Percentiles rank a stretch among this genome's conserved stretches.
These are phyloP conservation scores for Boloria selene DNA, from an alignment of 2,888 invertebrate genomes.

Conservation along the genomic window DNA sequence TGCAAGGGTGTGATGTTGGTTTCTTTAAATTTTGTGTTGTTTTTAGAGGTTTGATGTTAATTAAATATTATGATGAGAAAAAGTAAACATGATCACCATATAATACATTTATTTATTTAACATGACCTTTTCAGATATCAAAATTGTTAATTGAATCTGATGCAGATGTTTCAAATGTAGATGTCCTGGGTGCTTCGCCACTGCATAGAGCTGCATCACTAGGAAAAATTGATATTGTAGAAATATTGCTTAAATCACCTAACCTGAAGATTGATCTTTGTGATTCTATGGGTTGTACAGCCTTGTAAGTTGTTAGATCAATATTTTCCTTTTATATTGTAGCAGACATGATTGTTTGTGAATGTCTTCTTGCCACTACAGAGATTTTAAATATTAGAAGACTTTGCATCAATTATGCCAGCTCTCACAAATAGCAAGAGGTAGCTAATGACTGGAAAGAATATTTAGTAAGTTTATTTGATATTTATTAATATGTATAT, in stretches of 20 bases:
- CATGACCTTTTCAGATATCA: conserved; percentile 81
- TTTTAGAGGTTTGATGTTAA: too few species aligned
- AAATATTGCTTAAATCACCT: conserved; percentile 83
- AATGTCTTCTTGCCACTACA: too few species aligned
- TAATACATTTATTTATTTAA: background rate
- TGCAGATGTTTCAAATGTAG: conserved; percentile 84
- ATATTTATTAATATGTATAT: background rate
- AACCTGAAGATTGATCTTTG: conserved; percentile 80
- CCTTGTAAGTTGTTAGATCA: conserved; percentile 82
- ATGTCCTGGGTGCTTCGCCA: conserved; percentile 78
- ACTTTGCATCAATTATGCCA: too few species aligned
- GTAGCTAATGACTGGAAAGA: too few species aligned
- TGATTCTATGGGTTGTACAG: conserved; percentile 89
- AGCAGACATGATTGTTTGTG: background rate
- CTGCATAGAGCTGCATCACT: conserved; percentile 91
- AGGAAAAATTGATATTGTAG: conserved; percentile 89
- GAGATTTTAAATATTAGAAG: too few species aligned
- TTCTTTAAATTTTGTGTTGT: too few species aligned
- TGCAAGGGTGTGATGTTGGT: too few species aligned
- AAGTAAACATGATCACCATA: background rate
- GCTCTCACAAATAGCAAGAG: too few species aligned
- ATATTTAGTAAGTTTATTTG: too few species aligned
- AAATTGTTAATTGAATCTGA: conserved; percentile 84
- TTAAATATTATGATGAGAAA: too few species aligned
- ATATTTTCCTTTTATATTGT: conserved; percentile 1